A percentile compares a stretch with the other conserved stretches of the same genome.
Evolutionary conservation across 2,888 invertebrate species (phyloP).

Genomic region (Empis stercorea): DNA sequence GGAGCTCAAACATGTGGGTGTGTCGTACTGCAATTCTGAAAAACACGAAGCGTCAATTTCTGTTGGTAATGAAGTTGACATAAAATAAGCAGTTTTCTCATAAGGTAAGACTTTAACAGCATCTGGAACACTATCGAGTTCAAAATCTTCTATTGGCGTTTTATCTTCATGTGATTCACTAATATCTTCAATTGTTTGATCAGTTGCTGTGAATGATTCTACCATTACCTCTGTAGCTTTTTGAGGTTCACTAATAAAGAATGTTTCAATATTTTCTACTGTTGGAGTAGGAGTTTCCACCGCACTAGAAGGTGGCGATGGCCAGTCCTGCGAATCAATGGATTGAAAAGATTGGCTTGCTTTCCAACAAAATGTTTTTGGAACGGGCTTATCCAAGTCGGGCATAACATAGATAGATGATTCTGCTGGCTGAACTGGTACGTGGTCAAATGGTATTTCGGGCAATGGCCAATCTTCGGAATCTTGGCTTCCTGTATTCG

Average conservation of each 20-base stretch:
- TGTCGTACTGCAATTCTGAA: conserved; percentile 24
- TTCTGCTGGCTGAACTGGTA: conserved; percentile 28
- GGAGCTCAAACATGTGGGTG: conserved; percentile 30
- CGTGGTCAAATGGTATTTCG: conserved; percentile 47
- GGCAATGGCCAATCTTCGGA: conserved; percentile 67
- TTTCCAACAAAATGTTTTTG: conserved; percentile 36
- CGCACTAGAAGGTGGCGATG: conserved; percentile 62
- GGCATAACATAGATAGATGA: conserved; percentile 26
- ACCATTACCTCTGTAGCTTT: conserved; percentile 64
- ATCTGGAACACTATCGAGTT: conserved; percentile 18
- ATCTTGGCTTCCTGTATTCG: conserved; percentile 52
- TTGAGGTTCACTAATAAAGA: conserved; percentile 64
- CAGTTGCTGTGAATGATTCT: conserved; percentile 53
- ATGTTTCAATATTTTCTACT: conserved; percentile 66
- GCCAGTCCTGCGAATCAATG: conserved; percentile 69
- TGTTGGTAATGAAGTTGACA: conserved; percentile 26
- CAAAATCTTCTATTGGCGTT: conserved; percentile 31
- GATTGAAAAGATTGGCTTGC: conserved; percentile 35
- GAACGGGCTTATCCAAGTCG: conserved; percentile 32
- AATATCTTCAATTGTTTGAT: conserved; percentile 42
- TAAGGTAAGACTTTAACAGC: conserved; percentile 34
- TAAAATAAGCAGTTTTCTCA: conserved; percentile 32
- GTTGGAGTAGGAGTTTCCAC: conserved; percentile 49
- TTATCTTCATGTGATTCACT: conserved; percentile 48
- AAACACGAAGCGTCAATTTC: conserved; percentile 20